Base-by-base conservation (phyloP, 2,888 invertebrate species). In the Nephrotoma guestfalica region DNA sequence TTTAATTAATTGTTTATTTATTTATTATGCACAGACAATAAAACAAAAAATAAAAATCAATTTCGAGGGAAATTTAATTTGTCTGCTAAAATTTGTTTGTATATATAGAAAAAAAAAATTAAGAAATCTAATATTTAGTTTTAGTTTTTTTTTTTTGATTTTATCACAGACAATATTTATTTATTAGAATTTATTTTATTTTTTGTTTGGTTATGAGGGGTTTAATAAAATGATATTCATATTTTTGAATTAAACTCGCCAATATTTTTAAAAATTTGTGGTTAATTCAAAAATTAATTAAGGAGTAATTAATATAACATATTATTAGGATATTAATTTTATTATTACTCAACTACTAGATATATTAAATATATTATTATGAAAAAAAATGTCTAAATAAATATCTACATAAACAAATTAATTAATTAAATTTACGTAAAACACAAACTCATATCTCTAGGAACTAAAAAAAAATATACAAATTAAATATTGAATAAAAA, bases 381-480 rank as follows among this genome's bases (percentile, higher is more conserved):
- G 85, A 85, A 85, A 43, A 42, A 45, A 85, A 13, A 42, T 41
- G 42, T 18, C 18, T 43, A 42, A 85, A 42, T 43, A 85, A 85
- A 11, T 71, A 71, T 30, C 71, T 71, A 71, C 71, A 71, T 71
- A 30, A 71, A 7, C 6, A 71, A 71, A 57, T 7, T 18, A 57
- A 57, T 57, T 57, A 57, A 57, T 57, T 57, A 57, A 57, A 57
- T 57, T 71, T 71, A 71, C 42, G 42, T 84, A 41, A 85, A 85
- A 85, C 45, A 85, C 85, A 85, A 85, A 85, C 85, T 85, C 85
- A 85, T 85, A 85, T 85, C 85, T 85, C 85, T 85, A 85, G 85
- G 85, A 43, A 85, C 41, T 43, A 85, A 85, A 43, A 85, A n/a
- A 43, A 85, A 43, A 43, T 7, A 2, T 11, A 71, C 7, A 71